Evolutionary conservation across 64 coral and sea anemone genomes (phyloP), one percentile per base, ranked within the genome.

Genomic region (Orbicella faveolata): DNA sequence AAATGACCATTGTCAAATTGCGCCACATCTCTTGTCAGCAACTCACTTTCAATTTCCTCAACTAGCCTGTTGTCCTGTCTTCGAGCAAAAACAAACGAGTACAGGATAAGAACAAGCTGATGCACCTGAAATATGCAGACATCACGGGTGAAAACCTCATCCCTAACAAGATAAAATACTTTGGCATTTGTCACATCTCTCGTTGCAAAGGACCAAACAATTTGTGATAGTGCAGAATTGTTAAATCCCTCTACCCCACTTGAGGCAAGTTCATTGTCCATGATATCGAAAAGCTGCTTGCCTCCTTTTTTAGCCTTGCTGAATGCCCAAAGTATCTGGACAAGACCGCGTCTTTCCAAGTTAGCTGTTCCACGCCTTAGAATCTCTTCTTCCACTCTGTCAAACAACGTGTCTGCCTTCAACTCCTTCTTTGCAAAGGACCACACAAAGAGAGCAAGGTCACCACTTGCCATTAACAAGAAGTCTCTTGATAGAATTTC

Each of bases 261-360:
- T 36, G 26, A 36, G 26, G 35, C 11, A 81, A 81, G 55, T 63
- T 81, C n/a, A 62, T 34, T 21, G 15, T 81, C 79, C 3, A 81
- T 10, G 36, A 81, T 62, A 63, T 25, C 2, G 5, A 81, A 81
- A 62, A 81, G 35, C 12, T 81, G 25, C n/a, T 35, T 81, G 54
- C 57, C 36, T 63, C 79, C 79, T 33, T 34, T 81, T 35, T 57
- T 33, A 0, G 79, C 54, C n/a, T 62, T 81, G 55, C 25, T 18
- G 19, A 81, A 35, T 36, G 79, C 54, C 79, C 79, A 81, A 8
- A 81, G 54, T 33, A 81, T 63, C 57, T 81, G 79, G 35, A 81
- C 8, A 63, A 81, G 63, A 14, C 33, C 23, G 63, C 20, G 52
- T 10, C 52, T 53, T 10, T 53, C 10, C 52, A 53, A 10, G 52